Evolutionary conservation across 2,888 invertebrate genomes (phyloP), one percentile per base, ranked within the genome.

Genomic region (Xanthorhoe designata): DNA sequence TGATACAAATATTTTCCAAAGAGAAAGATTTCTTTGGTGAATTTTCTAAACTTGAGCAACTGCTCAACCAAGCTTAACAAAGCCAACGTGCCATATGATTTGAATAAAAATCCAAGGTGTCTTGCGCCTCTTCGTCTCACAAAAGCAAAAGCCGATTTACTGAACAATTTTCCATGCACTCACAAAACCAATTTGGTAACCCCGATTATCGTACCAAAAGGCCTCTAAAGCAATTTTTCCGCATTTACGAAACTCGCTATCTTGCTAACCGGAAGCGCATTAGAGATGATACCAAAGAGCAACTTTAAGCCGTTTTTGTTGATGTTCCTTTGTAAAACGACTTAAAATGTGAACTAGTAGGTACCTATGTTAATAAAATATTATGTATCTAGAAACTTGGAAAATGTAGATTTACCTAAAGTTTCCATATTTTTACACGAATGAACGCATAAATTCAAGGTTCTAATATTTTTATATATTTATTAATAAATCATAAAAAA

Each of bases 161-260:
- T 54, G 10, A 35, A 53, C 58, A 54, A 61, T 49, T 54, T 61
- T 50, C 50, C 60, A 60, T 60, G 42, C 64, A 60, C 45, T 56
- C 55, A 45, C 61, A 17, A 66, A 61, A 58, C 54, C 62, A 62
- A 66, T 62, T 66, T 47, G 42, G 55, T 58, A 59, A 62, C 58
- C 62, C 24, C 53, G 49, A 47, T 52, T 57, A 57, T 66, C 38
- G 17, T 50, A 5, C 45, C 17, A 59, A 35, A 53, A 58, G 50
- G 18, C 45, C 51, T 24, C 50, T 51, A 38, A 61, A 47, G 60
- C 19, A 24, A 64, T 64, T 45, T 57, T 53, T 52, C 38, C 24
- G 7, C 52, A 42, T 58, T 42, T 42, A 32, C 47, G 13, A 35
- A 51, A 24, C 56, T 32, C 29, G 56, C 32, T 57, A 49, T 49